Conservation (phyloP, 2,888 invertebrate species). For the Diploptera punctata region DNA sequence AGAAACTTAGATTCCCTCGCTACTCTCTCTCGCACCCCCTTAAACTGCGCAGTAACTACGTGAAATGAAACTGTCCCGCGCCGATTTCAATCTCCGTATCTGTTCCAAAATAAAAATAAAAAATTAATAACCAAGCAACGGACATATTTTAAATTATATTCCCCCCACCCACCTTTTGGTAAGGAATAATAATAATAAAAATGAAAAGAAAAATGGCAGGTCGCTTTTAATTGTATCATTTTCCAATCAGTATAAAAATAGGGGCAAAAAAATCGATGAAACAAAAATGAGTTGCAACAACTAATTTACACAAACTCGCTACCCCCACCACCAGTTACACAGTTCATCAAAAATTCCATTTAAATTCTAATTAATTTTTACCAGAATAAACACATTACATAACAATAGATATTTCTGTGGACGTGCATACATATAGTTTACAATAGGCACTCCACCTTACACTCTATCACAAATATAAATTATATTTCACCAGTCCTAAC, state of each 20-base stretch:
- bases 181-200: slow-evolving; percentile 6
- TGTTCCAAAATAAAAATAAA: slow-evolving; percentile 16
- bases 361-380: slow-evolving; percentile 32
- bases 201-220: slow-evolving; percentile 21
- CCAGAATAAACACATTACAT: slow-evolving; percentile 29
- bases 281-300: slow-evolving; percentile 28
- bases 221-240: slow-evolving; percentile 30
- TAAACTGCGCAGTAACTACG: slow-evolving; percentile 52
- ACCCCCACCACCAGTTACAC: slow-evolving; percentile 12
- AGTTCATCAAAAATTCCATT: slow-evolving; percentile 32
- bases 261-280: slow-evolving; percentile 20
- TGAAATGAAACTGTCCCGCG: slow-evolving; percentile 55
- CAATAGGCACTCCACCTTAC: no score
- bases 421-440: neutral
- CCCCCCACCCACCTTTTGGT: slow-evolving; percentile 2
- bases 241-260: slow-evolving; percentile 28
- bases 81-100: slow-evolving; percentile 57
- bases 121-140: slow-evolving; percentile 27
- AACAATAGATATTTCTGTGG: slow-evolving; percentile 27
- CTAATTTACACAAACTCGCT: slow-evolving; percentile 29
- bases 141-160: slow-evolving; percentile 28
- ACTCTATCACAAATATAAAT: no score
- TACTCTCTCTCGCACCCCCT: slow-evolving; percentile 43
- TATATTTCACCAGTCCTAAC: no score
- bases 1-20: slow-evolving; percentile 46